Evolutionary conservation across 2,888 invertebrate species (phyloP), one percentile per base, ranked within the genome.

Genomic region (Spialia ferax): DNA sequence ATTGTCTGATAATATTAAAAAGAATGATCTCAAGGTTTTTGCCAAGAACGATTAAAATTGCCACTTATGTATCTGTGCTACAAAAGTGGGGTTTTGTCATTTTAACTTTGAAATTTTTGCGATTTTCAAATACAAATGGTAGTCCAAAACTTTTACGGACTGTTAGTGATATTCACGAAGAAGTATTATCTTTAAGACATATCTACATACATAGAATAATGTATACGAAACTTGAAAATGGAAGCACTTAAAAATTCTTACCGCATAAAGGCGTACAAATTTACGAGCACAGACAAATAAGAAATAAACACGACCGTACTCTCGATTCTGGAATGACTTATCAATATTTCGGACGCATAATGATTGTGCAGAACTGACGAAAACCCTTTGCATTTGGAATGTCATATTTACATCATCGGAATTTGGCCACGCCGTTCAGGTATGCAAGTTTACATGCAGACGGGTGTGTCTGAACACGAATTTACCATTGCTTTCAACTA

Each of bases 381-480:
- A 64, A 67, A 57, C 60, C 60, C 59, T 42, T 52, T 61, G 70
- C 66, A 63, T 62, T 69, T 64, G 50, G 61, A 60, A 69, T 68
- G 57, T 65, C 57, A 65, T 69, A 61, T 69, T 69, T 68, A 71
- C 56, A 63, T 67, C 67, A 69, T 63, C 61, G 20, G 60, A 63
- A 71, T 69, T 69, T 66, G 64, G 48, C 50, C 57, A 56, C 23
- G 55, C 20, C 64, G 57, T 56, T 59, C 38, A 52, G 50, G 57
- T 50, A 50, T 64, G 64, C 64, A 18, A 15, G 57, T 59, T 52
- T 65, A 48, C 64, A 64, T 48, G 48, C 50, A 65, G 64, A 65
- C 35, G 64, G 64, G 64, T 64, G 64, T 64, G 64, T 57, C 57
- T n/a, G 48, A 48, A 64, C 64, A 57, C 64, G 57, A 64, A 48